Evolutionary conservation across 2,888 invertebrate genomes (phyloP), one percentile per base, ranked within the genome.

Genomic region (Netelia melanura): DNA sequence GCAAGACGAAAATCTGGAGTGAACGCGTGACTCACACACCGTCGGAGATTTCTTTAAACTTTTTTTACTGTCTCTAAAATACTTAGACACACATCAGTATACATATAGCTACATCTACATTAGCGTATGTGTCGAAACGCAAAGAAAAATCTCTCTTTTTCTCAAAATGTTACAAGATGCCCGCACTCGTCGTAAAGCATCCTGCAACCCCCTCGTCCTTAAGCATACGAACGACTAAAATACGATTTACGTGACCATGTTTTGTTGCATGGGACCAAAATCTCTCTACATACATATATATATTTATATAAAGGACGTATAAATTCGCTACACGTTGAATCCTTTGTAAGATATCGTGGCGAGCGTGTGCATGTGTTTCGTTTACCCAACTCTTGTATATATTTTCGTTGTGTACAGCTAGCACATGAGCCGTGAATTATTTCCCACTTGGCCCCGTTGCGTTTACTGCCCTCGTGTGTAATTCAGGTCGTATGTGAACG

Each of bases 311-410:
- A 65, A 48, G 25, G 54, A 5, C 43, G 30, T 23, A 38, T 71
- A 62, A 70, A 70, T 70, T 62, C n/a, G 68, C 70, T 62, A 21
- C 62, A 70, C 61, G 62, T 79, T 62, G 21, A 71, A 71, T 38
- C 48, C 61, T n/a, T 52, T 68, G 61, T 78, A 48, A 61, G 21
- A 62, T 70, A 79, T 84, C 81, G 78, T 85, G 81, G 56, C 23
- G 58, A 81, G 56, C 56, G 72, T 80, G 25, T 65, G 79, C 84
- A 85, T 85, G 81, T 81, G 70, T 65, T 65, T 67, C 65, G 70
- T 81, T 85, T 81, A 78, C 64, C 70, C 70, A 54, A 81, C 62
- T 81, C 64, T 81, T 74, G 68, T 74, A 58, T 78, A 78, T 64
- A 64, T 52, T 81, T 78, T 67, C 78, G 70, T 81, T 71, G 48